Percentiles rank a stretch among this genome's conserved stretches.
Evolutionary conservation across 30 jellyfish, hydroid and myxozoan species (phyloP).

Genomic region (Hydractinia symbiolongicarpus): DNA sequence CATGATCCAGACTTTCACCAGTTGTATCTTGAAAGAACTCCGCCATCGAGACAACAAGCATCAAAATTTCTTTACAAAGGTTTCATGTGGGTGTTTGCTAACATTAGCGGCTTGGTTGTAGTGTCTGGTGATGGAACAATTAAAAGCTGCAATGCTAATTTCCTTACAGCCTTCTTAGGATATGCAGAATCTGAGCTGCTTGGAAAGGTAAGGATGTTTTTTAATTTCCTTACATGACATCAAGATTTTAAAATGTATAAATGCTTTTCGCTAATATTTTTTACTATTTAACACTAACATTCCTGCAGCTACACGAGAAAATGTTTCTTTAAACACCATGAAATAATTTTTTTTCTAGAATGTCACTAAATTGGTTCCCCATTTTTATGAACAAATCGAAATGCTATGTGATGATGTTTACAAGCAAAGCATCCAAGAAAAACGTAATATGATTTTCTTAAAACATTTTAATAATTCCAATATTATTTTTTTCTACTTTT

Average conservation of each 20-base stretch:
- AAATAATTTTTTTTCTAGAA: slow-evolving; percentile 27
- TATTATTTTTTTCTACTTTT: too few species aligned
- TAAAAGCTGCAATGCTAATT: slow-evolving; percentile 73
- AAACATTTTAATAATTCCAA: too few species aligned
- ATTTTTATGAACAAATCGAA: slow-evolving; percentile 65
- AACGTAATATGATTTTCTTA: too few species aligned
- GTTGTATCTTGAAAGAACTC: slow-evolving; percentile 54
- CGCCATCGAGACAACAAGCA: slow-evolving; percentile 37
- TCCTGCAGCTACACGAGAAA: too few species aligned
- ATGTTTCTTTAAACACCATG: too few species aligned
- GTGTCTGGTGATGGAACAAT: slow-evolving; percentile 57
- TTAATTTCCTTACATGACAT: neutral
- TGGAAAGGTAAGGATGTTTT: slow-evolving; percentile 48
- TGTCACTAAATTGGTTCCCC: slow-evolving; percentile 58
- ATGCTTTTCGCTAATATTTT: neutral
- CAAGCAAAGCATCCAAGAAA: too few species aligned
- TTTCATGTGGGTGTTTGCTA: slow-evolving; percentile 77
- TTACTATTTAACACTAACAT: too few species aligned
- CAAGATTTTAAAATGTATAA: neutral
- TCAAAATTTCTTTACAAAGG: slow-evolving; percentile 74
- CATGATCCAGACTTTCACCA: slow-evolving; percentile 77
- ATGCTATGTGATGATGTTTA: slow-evolving; percentile 22
- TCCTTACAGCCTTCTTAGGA: slow-evolving; percentile 64
- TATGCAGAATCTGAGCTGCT: slow-evolving; percentile 54
- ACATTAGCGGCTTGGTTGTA: slow-evolving; percentile 79